Base-by-base conservation (phyloP, 2,113 vertebrate genomes). In the Gadus chalcogrammus region DNA sequence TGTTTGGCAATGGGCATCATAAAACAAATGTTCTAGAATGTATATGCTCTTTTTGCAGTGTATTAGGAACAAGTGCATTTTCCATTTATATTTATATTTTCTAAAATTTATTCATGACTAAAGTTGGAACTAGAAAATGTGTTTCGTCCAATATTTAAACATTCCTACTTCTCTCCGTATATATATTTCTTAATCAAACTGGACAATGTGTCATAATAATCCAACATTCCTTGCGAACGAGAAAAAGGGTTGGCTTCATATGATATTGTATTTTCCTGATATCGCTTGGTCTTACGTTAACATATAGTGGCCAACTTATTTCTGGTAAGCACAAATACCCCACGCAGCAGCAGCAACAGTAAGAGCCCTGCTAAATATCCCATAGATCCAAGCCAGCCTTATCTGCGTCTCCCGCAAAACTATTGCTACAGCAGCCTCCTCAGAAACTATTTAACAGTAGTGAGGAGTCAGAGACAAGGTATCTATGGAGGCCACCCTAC, bases 181-280 rank as follows among this genome's bases (percentile, higher is more conserved):
- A 35, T 35, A 35, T 35, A 35, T 35, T 35, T 35, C 6, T 35
- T 35, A 5, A 35, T 48, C 42, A 9, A 48, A 48, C 42, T 48
- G 42, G 42, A 48, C 42, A 48, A 48, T 9, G 42, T 48, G 42
- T 48, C 42, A 48, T 48, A 9, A 9, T 48, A 48, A 48, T 48
- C 42, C 42, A 12, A 48, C 8, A 48, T 48, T 13, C 11, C 42
- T 13, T 48, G 42, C 7, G 8, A 13, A 9, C 2, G 42, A 9
- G 42, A 48, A 48, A 95, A 97, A 95, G 97, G n/a, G n/a, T n/a
- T 99, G 92, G 17, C 4, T 1, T 1, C 1, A 15, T 78, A 66
- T 82, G 69, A 31, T 18, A 64, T 61, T 20, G 62, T 52, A 69
- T 70, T 75, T 79, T 24, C 68, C 1, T 38, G 22, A 52, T 22